phyloP scores from a whole-genome alignment of 2,888 invertebrate genomes.

The Crocallis elinguaria region DNA sequence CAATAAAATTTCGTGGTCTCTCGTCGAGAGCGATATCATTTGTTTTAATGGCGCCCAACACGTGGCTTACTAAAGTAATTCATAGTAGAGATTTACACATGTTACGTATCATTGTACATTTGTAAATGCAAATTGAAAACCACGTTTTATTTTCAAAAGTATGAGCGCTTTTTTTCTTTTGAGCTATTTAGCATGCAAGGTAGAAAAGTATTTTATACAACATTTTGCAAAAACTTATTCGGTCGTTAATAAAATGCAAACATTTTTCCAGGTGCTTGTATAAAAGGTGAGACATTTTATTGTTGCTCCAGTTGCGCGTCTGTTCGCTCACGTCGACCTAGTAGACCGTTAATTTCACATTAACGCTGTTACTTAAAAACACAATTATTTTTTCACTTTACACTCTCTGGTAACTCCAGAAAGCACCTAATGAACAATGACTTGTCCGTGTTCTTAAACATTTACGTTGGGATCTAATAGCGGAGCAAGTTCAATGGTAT shows the following conservation, averaged over 20 bases:
- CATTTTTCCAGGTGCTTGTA: conserved; percentile 14
- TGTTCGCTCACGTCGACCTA: conserved; percentile 43
- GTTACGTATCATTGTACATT: conserved; percentile 8
- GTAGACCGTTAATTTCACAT: conserved; percentile 58
- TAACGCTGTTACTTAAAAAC: conserved; percentile 61
- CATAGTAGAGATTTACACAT: conserved; percentile 9
- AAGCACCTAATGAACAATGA: conserved; percentile 24
- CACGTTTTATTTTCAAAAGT: neutral
- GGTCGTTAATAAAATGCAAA: conserved; percentile 13
- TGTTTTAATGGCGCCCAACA: conserved; percentile 27
- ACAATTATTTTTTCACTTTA: conserved; percentile 42
- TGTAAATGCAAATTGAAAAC: conserved; percentile 4
- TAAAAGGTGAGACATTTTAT: conserved; percentile 26
- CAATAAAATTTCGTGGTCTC: conserved; percentile 26
- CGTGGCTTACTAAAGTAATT: conserved; percentile 20
- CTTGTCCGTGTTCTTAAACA: conserved; percentile 19
- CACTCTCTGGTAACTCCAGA: conserved; percentile 12
- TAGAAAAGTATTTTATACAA: conserved; percentile 6
- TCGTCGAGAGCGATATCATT: conserved; percentile 22
- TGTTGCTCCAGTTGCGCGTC: conserved; percentile 13
- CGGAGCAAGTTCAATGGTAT: conserved; percentile 21
- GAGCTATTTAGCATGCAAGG: conserved; percentile 3
- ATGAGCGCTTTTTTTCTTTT: conserved; percentile 1
- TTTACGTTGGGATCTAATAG: conserved; percentile 17
- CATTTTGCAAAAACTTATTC: conserved; percentile 16